These are phyloP conservation scores for Lobophora halterata DNA, from an alignment of 2,888 invertebrate species.

Conservation along the genomic window DNA sequence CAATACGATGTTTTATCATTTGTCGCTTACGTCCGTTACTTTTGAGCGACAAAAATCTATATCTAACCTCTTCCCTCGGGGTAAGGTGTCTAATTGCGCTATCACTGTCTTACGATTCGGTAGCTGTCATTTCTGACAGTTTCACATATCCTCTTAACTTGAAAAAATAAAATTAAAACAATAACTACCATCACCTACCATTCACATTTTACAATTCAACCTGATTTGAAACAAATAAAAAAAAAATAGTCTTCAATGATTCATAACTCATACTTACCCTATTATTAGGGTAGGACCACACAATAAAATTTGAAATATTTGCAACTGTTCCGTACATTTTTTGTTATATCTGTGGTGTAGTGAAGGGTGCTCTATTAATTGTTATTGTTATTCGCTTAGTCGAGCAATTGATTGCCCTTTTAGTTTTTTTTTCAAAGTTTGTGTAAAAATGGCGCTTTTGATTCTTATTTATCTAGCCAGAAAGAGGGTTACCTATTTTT, in stretches of 20 bases:
- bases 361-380: conserved; percentile 47
- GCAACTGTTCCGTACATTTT: conserved; percentile 17
- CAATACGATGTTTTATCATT: no score
- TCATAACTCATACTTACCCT: conserved; percentile 15
- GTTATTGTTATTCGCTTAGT: conserved; percentile 45
- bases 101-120: no score
- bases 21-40: no score
- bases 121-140: no score
- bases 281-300: conserved; percentile 21
- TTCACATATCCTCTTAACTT: no score
- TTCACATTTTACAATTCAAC: no score
- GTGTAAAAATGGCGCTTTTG: conserved; percentile 16
- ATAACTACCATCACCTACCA: no score
- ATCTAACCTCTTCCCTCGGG: no score
- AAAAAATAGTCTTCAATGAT: not conserved
- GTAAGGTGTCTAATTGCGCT: no score
- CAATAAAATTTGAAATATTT: conserved; percentile 21
- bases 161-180: no score
- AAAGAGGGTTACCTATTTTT: not conserved
- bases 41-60: no score
- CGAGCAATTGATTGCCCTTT: conserved; percentile 41
- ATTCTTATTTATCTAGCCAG: conserved; percentile 2
- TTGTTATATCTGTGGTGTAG: conserved; percentile 18
- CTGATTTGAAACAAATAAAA: not conserved
- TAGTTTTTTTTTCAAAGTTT: conserved; percentile 25